These are phyloP conservation scores for Halyomorpha halys DNA, from an alignment of 1,140 invertebrate species.

Conservation along the genomic window DNA sequence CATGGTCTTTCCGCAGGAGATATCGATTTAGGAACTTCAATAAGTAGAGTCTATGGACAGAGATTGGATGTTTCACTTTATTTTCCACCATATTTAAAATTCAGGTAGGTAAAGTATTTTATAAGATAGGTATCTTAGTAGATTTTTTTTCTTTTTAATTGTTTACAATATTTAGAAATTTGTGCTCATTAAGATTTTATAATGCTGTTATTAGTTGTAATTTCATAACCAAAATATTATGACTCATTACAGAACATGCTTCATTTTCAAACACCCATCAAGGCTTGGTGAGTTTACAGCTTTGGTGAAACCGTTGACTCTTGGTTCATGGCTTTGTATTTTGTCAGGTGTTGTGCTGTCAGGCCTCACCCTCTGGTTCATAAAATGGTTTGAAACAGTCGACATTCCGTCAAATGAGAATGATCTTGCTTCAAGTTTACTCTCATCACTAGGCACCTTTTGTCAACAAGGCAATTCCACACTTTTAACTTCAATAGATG, in stretches of 20 bases:
- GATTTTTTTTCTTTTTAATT: too few relatives aligned
- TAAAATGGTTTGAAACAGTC: background rate
- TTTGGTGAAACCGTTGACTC: conserved; percentile 5
- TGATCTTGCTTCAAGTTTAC: background rate
- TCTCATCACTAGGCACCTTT: background rate
- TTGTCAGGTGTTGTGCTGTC: background rate
- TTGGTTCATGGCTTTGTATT: background rate
- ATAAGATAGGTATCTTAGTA: too few relatives aligned
- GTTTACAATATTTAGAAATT: too few relatives aligned
- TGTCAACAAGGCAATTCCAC: conserved; percentile 3
- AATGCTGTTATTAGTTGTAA: too few relatives aligned
- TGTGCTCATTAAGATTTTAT: too few relatives aligned
- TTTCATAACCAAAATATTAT: background rate
- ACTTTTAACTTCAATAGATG: too few relatives aligned
- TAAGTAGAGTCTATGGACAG: background rate
- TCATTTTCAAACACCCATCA: conserved; percentile 13
- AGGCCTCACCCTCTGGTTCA: background rate
- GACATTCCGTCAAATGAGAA: background rate
- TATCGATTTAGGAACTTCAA: conserved; percentile 6
- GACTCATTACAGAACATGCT: background rate
- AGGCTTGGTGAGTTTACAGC: background rate
- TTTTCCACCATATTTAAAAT: conserved; percentile 11
- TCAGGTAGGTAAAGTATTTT: background rate
- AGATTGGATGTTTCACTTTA: conserved; percentile 1
- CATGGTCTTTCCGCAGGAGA: background rate